These are phyloP conservation scores for Eulacestoma nigropectus DNA, from an alignment of 2,113 vertebrate genomes.

Conservation along the genomic window DNA sequence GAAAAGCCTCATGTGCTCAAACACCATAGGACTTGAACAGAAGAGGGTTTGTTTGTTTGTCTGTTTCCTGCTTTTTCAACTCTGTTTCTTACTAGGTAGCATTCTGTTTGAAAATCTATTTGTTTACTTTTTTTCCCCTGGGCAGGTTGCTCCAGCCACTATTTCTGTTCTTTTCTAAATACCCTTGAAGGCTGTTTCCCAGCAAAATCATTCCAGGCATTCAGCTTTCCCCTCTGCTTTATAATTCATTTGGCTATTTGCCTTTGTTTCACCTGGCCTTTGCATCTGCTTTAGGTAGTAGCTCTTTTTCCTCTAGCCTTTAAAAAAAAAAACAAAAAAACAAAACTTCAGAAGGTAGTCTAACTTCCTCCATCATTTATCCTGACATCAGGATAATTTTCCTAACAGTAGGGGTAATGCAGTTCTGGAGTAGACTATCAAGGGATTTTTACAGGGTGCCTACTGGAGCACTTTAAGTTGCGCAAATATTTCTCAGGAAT, in stretches of 20 bases:
- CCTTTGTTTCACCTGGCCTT: background rate
- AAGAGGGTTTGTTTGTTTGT: background rate
- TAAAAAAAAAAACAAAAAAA: background rate
- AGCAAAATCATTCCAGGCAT: background rate
- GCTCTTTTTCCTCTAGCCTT: background rate
- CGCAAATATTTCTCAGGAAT: background rate
- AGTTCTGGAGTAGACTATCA: background rate
- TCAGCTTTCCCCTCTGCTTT: background rate
- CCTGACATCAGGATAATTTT: slow-evolving; percentile 5
- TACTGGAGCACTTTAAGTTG: slow-evolving; percentile 8
- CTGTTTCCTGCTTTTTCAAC: background rate
- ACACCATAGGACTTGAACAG: background rate
- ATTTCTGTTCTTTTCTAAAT: background rate
- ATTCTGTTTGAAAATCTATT: background rate
- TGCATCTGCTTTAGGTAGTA: slow-evolving; percentile 7
- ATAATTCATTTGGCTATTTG: background rate
- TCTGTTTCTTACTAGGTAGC: background rate
- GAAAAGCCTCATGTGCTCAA: background rate
- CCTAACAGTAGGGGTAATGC: background rate
- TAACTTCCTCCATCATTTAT: background rate
- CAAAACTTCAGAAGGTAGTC: background rate
- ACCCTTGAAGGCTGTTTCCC: background rate
- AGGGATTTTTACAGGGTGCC: background rate
- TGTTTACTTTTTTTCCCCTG: background rate
- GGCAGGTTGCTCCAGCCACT: background rate